Evolutionary conservation across 1,140 invertebrate genomes (phyloP).

Genomic region (Diabrotica undecimpunctata): DNA sequence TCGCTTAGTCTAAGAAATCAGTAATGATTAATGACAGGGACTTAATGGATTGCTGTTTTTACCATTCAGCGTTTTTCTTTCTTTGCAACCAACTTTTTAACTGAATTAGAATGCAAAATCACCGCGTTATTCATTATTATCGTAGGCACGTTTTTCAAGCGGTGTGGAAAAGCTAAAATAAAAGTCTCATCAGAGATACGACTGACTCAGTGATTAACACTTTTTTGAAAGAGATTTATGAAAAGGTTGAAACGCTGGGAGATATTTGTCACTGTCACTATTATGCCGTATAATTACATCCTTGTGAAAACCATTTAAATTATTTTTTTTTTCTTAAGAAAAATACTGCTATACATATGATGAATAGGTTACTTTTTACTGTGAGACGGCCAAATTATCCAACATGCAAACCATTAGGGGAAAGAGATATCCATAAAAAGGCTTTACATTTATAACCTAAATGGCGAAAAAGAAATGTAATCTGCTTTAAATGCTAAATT

Average conservation of each 20-base stretch:
- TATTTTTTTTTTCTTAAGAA: neutral
- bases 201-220: conserved; percentile 2
- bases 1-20: neutral
- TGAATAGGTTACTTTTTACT: too few species aligned
- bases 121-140: conserved; percentile 1
- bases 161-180: conserved; percentile 2
- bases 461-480: too few species aligned
- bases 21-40: neutral
- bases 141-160: neutral
- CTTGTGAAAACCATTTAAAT: neutral
- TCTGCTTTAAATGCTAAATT: too few species aligned
- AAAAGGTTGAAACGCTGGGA: neutral
- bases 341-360: neutral
- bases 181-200: conserved; percentile 2
- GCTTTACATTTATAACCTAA: too few species aligned
- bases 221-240: neutral
- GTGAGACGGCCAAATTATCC: too few species aligned
- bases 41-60: conserved; percentile 1
- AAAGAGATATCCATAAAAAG: too few species aligned
- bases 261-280: neutral
- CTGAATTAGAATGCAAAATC: conserved; percentile 1
- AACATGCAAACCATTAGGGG: too few species aligned
- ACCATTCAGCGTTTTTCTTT: neutral
- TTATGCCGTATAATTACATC: neutral
- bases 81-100: neutral